These are phyloP conservation scores for Melopsittacus undulatus DNA, from an alignment of 2,797 vertebrate genomes.

Conservation along the genomic window DNA sequence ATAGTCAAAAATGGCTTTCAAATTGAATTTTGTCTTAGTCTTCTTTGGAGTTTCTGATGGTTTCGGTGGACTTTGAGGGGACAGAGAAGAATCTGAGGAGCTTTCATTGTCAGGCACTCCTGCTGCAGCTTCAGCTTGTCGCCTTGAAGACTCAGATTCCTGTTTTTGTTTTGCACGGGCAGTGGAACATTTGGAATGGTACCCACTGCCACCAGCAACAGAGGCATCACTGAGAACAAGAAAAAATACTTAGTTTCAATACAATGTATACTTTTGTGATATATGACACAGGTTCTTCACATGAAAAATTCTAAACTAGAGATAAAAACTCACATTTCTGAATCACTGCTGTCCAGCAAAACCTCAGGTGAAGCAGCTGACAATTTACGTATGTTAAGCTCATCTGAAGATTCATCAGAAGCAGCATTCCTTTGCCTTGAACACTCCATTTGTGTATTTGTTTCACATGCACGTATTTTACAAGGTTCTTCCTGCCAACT, in stretches of 20 bases:
- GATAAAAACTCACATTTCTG: slow-evolving; percentile 40
- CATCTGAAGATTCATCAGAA: not conserved
- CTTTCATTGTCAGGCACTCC: not conserved
- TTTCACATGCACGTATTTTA: not conserved
- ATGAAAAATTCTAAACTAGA: not conserved
- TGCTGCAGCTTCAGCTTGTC: not conserved
- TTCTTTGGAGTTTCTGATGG: not conserved
- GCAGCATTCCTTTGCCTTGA: not conserved
- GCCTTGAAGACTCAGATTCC: not conserved
- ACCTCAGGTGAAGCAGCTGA: not conserved
- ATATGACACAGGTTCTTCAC: not conserved
- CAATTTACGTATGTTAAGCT: no score
- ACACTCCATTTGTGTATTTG: fast-evolving
- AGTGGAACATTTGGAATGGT: not conserved
- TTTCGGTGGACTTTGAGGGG: slow-evolving; percentile 7
- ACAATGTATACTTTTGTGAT: not conserved
- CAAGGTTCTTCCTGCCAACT: not conserved
- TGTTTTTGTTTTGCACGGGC: not conserved
- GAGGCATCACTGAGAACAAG: slow-evolving; percentile 15
- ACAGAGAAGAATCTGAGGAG: slow-evolving; percentile 56
- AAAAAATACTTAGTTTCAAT: not conserved
- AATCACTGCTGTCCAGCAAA: slow-evolving; percentile 10
- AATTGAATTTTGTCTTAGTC: slow-evolving; percentile 36
- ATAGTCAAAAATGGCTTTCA: slow-evolving; percentile 74
- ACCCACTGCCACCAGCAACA: slow-evolving; percentile 27